Percentiles rank a stretch among this genome's conserved stretches.
phyloP scores from a whole-genome alignment of 2,797 vertebrate genomes.

The Eurystomus glaucurus region DNA sequence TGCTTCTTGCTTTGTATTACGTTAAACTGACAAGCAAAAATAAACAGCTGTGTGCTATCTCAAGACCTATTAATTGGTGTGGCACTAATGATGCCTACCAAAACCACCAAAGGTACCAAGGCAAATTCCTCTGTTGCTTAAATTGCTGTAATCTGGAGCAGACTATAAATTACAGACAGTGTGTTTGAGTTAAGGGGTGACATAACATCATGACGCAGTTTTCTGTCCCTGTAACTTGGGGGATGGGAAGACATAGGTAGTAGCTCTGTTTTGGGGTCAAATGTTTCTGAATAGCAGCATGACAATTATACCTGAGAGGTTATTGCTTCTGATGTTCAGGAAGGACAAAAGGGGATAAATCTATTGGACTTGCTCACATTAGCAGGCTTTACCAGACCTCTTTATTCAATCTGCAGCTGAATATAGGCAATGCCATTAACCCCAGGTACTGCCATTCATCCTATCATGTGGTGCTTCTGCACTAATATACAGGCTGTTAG shows the following conservation, averaged over 20 bases:
- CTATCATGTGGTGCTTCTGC: neutral
- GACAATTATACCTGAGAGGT: neutral
- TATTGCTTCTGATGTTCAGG: neutral
- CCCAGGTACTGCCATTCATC: neutral
- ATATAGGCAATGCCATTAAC: neutral
- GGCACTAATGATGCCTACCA: neutral
- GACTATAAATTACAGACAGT: neutral
- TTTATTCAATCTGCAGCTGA: neutral
- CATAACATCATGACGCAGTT: neutral
- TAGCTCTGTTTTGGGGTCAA: neutral
- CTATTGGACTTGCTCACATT: neutral
- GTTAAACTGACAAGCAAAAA: neutral
- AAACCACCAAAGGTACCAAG: neutral
- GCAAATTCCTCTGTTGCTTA: neutral
- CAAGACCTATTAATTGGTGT: neutral
- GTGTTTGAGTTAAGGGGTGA: neutral
- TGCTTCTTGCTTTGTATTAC: neutral
- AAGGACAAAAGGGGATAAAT: neutral
- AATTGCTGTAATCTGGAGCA: neutral
- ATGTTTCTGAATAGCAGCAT: neutral
- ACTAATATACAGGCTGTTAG: neutral
- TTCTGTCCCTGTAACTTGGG: neutral
- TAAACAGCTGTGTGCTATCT: neutral
- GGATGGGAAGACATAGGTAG: neutral
- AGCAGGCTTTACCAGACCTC: neutral